phyloP scores from a whole-genome alignment of 2,888 invertebrate species.

The Eupeodes latifasciatus region DNA sequence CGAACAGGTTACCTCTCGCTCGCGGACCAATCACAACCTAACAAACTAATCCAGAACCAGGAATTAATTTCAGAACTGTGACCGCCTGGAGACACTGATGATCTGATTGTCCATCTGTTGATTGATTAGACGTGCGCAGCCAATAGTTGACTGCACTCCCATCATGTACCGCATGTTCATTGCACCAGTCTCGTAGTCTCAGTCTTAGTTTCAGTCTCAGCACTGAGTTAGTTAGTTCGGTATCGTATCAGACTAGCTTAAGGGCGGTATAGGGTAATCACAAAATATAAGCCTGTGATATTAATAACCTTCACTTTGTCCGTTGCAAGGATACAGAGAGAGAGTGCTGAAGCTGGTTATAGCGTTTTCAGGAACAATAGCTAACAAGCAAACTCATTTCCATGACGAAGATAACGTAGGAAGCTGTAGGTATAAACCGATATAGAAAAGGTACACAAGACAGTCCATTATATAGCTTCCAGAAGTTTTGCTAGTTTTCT shows the following conservation, averaged over 20 bases:
- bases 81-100: conserved; percentile 73
- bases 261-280: conserved; percentile 46
- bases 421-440: background rate
- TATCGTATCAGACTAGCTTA: conserved; percentile 26
- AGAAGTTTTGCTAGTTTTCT: conserved; percentile 44
- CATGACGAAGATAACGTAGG: conserved; percentile 13
- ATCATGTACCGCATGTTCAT: background rate
- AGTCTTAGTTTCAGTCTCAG: background rate
- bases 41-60: conserved; percentile 72
- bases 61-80: conserved; percentile 71
- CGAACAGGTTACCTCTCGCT: conserved; percentile 22
- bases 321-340: conserved; percentile 28
- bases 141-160: conserved; percentile 45
- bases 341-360: background rate
- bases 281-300: conserved; percentile 30
- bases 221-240: background rate
- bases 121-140: conserved; percentile 71
- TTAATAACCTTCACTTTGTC: conserved; percentile 61
- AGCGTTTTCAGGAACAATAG: conserved; percentile 55
- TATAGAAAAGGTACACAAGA: conserved; percentile 11
- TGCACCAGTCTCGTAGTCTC: background rate
- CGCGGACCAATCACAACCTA: conserved; percentile 51
- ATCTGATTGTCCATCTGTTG: conserved; percentile 74
- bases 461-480: conserved; percentile 53
- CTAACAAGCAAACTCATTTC: conserved; percentile 59